Evolutionary conservation across 2,797 vertebrate genomes (phyloP).

Genomic region (Sebastes paucispinis): DNA sequence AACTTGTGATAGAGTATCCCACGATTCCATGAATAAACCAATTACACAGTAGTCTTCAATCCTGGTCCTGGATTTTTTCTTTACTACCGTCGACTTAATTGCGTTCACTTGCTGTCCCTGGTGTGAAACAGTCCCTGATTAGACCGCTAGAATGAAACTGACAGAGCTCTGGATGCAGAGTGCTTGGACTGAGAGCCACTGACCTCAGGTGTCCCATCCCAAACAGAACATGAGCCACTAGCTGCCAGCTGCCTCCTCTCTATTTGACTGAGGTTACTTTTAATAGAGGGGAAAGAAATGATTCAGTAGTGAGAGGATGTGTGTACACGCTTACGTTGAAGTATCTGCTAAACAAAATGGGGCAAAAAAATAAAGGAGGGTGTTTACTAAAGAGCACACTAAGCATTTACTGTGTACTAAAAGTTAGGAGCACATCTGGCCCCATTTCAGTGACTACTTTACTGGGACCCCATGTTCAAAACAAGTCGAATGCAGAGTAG

Average conservation of each 20-base stretch:
- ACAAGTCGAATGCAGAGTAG: constrained; percentile 40
- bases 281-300: constrained; percentile 3
- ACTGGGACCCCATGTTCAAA: constrained; percentile 25
- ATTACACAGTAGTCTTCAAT: constrained; percentile 61
- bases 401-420: constrained; percentile 35
- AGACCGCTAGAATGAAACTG: constrained; percentile 36
- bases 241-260: constrained; percentile 28
- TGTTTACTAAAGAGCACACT: constrained; percentile 16
- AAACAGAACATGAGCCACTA: constrained; percentile 22
- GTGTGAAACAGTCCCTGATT: constrained; percentile 57
- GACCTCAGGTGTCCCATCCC: constrained; percentile 54
- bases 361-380: not conserved
- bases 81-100: constrained; percentile 50
- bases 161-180: constrained; percentile 7
- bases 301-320: constrained; percentile 14
- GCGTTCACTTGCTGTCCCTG: constrained; percentile 39
- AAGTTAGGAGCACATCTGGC: constrained; percentile 48
- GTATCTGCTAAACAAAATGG: constrained; percentile 20
- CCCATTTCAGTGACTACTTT: constrained; percentile 42
- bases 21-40: constrained; percentile 62
- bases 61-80: constrained; percentile 37
- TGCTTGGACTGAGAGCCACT: constrained; percentile 26
- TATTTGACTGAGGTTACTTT: constrained; percentile 10
- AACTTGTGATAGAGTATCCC: constrained; percentile 58
- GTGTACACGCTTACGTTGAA: not conserved